phyloP scores from a whole-genome alignment of 1,140 invertebrate genomes.

The Trichonephila clavipes region DNA sequence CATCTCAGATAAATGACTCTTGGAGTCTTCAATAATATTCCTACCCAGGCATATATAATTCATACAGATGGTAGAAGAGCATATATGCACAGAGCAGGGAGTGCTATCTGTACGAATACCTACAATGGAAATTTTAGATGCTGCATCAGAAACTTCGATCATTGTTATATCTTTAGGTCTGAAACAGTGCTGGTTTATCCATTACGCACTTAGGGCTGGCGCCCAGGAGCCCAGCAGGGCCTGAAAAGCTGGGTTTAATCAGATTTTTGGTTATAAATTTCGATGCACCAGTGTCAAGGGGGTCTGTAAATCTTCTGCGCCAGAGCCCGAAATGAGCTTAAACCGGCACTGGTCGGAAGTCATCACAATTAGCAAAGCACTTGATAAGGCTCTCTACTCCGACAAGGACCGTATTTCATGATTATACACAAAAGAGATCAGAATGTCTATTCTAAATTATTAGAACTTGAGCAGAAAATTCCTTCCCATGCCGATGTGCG shows the following conservation, averaged over 20 bases:
- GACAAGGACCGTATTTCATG: not conserved
- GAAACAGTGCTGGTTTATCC: not conserved
- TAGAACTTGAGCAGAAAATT: not conserved
- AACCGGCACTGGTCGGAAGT: not conserved
- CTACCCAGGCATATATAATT: not conserved
- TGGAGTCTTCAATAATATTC: constrained; percentile 1
- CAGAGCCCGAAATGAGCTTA: no score
- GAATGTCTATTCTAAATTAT: not conserved
- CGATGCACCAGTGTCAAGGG: no score
- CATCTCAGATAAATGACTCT: not conserved
- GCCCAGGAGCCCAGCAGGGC: no score
- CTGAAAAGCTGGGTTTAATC: no score
- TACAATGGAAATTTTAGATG: not conserved
- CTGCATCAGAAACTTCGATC: not conserved
- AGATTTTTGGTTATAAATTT: no score
- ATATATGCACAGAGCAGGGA: not conserved
- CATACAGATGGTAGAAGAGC: not conserved
- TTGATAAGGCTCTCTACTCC: not conserved
- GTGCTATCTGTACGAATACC: not conserved
- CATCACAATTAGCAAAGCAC: not conserved
- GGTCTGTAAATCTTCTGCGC: no score
- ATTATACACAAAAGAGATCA: not conserved
- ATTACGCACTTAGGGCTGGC: no score
- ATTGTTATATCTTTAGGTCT: constrained; percentile 10
- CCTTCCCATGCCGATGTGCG: not conserved